Evolutionary conservation across 2,113 vertebrate genomes (phyloP), one percentile per base, ranked within the genome.

Genomic region (Calyptommatus sinebrachiatus): DNA sequence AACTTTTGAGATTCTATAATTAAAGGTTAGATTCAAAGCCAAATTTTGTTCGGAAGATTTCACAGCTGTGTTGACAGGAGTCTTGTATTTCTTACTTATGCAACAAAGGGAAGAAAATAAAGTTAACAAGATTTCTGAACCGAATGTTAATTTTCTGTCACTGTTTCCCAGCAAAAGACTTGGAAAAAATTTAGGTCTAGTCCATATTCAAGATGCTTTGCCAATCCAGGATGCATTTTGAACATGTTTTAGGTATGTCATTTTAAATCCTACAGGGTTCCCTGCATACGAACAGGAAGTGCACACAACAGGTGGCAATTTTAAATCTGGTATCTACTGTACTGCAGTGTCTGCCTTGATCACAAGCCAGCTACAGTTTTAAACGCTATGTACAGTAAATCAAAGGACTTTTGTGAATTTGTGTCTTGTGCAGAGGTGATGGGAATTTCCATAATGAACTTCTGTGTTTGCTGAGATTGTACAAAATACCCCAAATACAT

Each of bases 351-450:
- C 57, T 57, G 48, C 29, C 62, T 67, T 73, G 62, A 77, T 57
- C 65, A 57, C 76, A 77, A 68, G 62, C 22, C 22, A 66, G 24
- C 48, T 48, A 22, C 50, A 73, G 66, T 73, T 46, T 73, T 80
- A 73, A 65, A n/a, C 9, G 45, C 9, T 8, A 35, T 62, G 26
- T 53, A n/a, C 28, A 73, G 74, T 74, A 68, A 80, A 67, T 57
- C 61, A 78, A 41, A 18, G 50, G 77, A 78, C 45, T 61, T 68
- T 48, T 29, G 21, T 7, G 28, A 60, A 28, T 45, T 62, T 50
- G 57, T 16, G 18, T 60, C 46, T 69, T 41, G 35, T 41, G 35
- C 35, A 41, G 35, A 41, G 35, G 35, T 41, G 2, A 41, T 41
- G 35, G 35, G 35, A 41, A 5, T 4, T 41, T 41, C 5, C 35